phyloP scores from a whole-genome alignment of 2,113 vertebrate species.

The Hylia prasina region DNA sequence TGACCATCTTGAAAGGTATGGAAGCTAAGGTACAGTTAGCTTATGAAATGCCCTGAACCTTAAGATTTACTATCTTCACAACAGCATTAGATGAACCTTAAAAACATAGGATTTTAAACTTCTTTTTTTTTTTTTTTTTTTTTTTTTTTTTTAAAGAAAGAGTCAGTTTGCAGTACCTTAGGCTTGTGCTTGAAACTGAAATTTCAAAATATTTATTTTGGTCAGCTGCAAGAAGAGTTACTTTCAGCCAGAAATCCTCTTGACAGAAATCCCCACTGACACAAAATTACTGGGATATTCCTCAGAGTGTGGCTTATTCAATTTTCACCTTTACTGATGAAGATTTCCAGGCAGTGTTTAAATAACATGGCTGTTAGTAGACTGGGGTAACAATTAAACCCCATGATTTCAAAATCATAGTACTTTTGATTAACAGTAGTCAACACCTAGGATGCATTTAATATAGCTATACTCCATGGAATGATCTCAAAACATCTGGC shows the following conservation, averaged over 20 bases:
- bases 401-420: neutral
- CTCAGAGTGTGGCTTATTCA: neutral
- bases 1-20: neutral
- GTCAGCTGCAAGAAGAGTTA: neutral
- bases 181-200: neutral
- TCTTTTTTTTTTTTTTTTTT: too few relatives aligned
- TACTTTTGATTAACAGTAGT: neutral
- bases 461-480: neutral
- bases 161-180: neutral
- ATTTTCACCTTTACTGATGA: neutral
- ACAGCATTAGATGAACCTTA: neutral
- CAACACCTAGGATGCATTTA: neutral
- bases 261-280: neutral
- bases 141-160: too few relatives aligned
- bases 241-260: neutral
- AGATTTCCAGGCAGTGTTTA: neutral
- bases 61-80: neutral
- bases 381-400: neutral
- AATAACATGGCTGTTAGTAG: neutral
- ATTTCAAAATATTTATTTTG: neutral
- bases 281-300: neutral
- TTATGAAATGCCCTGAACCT: neutral
- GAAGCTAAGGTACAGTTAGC: neutral
- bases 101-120: rapidly evolving
- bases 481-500: neutral